phyloP scores from a whole-genome alignment of 2,797 vertebrate genomes.

The Lepus townsendii region DNA sequence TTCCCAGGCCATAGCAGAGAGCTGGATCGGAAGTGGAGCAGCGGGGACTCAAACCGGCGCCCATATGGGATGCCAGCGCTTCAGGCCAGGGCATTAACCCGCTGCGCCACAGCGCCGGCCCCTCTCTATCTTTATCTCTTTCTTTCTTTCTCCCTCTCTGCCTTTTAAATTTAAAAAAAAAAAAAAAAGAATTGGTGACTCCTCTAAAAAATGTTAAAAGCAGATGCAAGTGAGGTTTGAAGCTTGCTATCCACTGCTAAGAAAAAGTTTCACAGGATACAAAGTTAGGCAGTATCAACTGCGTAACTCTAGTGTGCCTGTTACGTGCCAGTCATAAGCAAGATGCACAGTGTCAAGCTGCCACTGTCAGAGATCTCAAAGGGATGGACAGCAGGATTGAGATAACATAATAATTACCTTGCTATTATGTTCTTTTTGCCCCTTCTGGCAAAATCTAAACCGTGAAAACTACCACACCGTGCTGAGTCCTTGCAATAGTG shows the following conservation, averaged over 20 bases:
- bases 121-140: too few relatives aligned
- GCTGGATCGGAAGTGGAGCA: too few relatives aligned
- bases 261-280: not conserved
- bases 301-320: not conserved
- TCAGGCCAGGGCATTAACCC: too few relatives aligned
- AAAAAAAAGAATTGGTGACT: too few relatives aligned
- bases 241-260: not conserved
- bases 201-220: slow-evolving; percentile 19
- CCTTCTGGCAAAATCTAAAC: slow-evolving; percentile 40
- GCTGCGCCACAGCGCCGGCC: too few relatives aligned
- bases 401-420: not conserved
- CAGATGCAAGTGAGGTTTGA: not conserved
- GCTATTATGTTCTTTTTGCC: not conserved
- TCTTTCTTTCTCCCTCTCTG: too few relatives aligned
- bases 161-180: too few relatives aligned
- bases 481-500: not conserved
- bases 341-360: not conserved
- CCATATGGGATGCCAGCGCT: too few relatives aligned
- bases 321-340: too few relatives aligned
- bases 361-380: not conserved
- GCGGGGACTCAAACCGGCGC: too few relatives aligned
- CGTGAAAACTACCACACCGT: not conserved
- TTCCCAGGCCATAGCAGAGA: too few relatives aligned
- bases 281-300: not conserved
- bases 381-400: not conserved